phyloP scores from a whole-genome alignment of 2,113 vertebrate genomes.

The Heterocephalus glaber region DNA sequence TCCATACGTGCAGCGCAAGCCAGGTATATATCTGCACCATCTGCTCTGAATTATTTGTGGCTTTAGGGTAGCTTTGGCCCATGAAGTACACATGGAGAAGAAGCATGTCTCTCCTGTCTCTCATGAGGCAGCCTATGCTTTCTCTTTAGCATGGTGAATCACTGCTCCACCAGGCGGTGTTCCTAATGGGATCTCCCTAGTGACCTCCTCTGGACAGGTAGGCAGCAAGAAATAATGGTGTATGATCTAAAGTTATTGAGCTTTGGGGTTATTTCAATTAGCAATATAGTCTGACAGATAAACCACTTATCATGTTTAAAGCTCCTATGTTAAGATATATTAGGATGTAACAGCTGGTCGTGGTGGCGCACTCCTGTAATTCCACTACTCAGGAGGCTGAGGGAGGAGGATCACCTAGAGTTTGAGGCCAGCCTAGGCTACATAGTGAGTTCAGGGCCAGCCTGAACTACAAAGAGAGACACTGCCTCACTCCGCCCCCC shows the following conservation, averaged over 20 bases:
- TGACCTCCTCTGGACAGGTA: not conserved
- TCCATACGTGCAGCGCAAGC: no score
- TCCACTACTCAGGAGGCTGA: no score
- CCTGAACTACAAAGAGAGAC: no score
- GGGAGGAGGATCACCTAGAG: no score
- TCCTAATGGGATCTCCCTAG: not conserved
- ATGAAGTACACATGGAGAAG: no score
- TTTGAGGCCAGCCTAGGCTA: no score
- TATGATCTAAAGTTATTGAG: not conserved
- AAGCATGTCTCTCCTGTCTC: no score
- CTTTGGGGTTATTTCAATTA: not conserved
- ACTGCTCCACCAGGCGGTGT: not conserved
- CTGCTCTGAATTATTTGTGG: not conserved
- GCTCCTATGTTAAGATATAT: not conserved
- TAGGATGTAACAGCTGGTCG: no score
- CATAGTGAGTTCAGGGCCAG: no score
- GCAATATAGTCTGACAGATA: not conserved
- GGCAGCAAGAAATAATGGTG: not conserved
- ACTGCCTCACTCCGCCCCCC: no score
- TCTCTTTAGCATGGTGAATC: no score
- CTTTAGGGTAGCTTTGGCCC: not conserved
- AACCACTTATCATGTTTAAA: not conserved
- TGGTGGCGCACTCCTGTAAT: no score
- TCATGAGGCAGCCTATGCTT: not conserved
- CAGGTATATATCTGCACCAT: accelerated